Percentiles rank a stretch among this genome's conserved stretches.
Conservation (phyloP, 2,888 invertebrate species). For the Dryadula phaetusa region DNA sequence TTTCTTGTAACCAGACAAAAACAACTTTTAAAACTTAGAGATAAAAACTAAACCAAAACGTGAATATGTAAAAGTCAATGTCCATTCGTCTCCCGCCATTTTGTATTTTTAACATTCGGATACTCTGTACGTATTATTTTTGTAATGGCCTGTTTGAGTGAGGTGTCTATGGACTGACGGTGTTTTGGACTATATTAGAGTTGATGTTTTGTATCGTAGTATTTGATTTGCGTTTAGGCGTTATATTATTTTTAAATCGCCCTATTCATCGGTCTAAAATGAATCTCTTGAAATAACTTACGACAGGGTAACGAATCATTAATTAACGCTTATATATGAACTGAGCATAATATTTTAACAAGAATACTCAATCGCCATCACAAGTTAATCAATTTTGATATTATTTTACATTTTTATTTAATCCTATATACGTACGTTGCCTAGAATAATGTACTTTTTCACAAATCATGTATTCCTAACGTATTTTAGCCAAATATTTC, state of each 20-base stretch:
- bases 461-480: slow-evolving; percentile 73
- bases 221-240: slow-evolving; percentile 19
- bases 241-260: slow-evolving; percentile 34
- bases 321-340: slow-evolving; percentile 57
- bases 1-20: too few species aligned
- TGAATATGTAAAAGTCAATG: slow-evolving; percentile 13
- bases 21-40: too few species aligned
- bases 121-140: slow-evolving; percentile 29
- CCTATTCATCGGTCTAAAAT: slow-evolving; percentile 46
- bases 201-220: slow-evolving; percentile 19
- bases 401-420: slow-evolving; percentile 59
- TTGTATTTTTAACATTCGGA: slow-evolving; percentile 24
- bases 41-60: background rate
- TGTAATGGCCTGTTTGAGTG: slow-evolving; percentile 28
- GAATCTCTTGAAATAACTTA: slow-evolving; percentile 71
- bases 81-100: slow-evolving; percentile 14
- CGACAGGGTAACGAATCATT: slow-evolving; percentile 78
- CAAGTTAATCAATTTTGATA: slow-evolving; percentile 66
- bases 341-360: slow-evolving; percentile 68
- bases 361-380: slow-evolving; percentile 77
- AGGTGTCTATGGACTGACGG: slow-evolving; percentile 53
- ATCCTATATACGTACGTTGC: slow-evolving; percentile 59
- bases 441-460: slow-evolving; percentile 61
- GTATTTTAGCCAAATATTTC: slow-evolving; percentile 82
- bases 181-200: slow-evolving; percentile 15